Percentiles rank a stretch among this genome's conserved stretches.
phyloP scores from a whole-genome alignment of 2,888 invertebrate species.

The Nasonovia ribisnigri region DNA sequence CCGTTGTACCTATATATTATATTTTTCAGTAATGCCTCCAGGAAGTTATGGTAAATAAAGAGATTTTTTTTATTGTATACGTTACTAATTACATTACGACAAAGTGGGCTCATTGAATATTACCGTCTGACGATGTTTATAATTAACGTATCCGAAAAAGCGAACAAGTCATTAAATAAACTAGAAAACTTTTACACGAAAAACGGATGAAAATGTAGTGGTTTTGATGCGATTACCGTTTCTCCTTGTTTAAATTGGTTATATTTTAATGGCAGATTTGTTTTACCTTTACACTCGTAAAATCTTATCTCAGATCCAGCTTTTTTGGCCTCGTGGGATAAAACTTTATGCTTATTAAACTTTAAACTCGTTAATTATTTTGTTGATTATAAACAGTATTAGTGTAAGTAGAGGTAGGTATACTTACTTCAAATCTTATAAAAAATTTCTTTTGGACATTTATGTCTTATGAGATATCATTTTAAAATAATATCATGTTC shows the following conservation, averaged over 20 bases:
- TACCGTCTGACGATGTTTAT: slow-evolving; percentile 46
- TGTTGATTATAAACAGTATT: slow-evolving; percentile 31
- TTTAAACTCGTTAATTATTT: slow-evolving; percentile 60
- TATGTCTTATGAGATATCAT: not conserved
- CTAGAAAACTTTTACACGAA: slow-evolving; percentile 47
- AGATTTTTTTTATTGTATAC: slow-evolving; percentile 18
- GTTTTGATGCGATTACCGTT: slow-evolving; percentile 57
- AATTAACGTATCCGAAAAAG: slow-evolving; percentile 43
- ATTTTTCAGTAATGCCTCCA: not conserved
- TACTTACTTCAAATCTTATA: not conserved
- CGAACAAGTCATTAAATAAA: slow-evolving; percentile 56
- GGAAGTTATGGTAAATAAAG: slow-evolving; percentile 4
- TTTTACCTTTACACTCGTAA: slow-evolving; percentile 57
- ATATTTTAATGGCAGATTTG: slow-evolving; percentile 60
- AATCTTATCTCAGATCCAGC: slow-evolving; percentile 42
- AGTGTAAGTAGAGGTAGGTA: not conserved
- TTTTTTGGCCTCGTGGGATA: slow-evolving; percentile 44
- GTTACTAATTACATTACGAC: slow-evolving; percentile 31
- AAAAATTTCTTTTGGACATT: not conserved
- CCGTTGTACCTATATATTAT: not conserved
- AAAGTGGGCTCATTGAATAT: slow-evolving; percentile 59
- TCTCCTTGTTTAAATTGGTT: slow-evolving; percentile 52
- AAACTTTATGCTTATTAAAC: slow-evolving; percentile 53
- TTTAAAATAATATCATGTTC: not conserved
- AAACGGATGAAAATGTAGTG: slow-evolving; percentile 38